Evolutionary conservation across 2,113 vertebrate species (phyloP), one percentile per base, ranked within the genome.

Genomic region (Nerophis lumbriciformis): DNA sequence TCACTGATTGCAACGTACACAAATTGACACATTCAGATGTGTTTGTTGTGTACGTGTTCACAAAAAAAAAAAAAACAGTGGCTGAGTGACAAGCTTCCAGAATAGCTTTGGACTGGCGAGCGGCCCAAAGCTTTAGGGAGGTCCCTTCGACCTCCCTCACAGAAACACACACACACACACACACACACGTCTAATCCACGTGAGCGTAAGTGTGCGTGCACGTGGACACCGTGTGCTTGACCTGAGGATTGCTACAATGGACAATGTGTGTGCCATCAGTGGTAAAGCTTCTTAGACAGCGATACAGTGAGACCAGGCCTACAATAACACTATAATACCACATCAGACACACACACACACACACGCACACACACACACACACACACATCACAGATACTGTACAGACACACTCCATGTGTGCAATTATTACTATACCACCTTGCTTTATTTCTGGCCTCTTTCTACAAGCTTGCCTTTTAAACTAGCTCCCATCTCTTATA

Each of bases 291-390:
- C 83, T 88, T 85, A 87, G 71, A 64, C 66, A 63, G 69, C 66
- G 80, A 76, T 85, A 76, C 73, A 75, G 74, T 58, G 79, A 84
- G 82, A 83, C 72, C 72, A 76, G 73, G 83, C 83, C 82, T 68
- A 87, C 81, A 87, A 87, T 88, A 85, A 81, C 80, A 75, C 78
- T 7, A 58, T 84, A 84, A 85, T 84, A 81, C 85, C 82, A 83
- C 83, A 85, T 81, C 80, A 83, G 73, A 85, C 84, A 74, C 66
- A 72, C 71, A 73, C 72, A 55, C 71, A 73, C 72, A 55, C 71
- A 73, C 72, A 55, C n/a, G n/a, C n/a, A n/a, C n/a, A n/a, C n/a
- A n/a, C 80, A 83, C 73, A 85, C 84, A 74, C 66, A 85, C 84
- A 74, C 66, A 72, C 71, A 73, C 72, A 55, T 19, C 28, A 28